Base-by-base conservation (phyloP, 2,888 invertebrate genomes). In the Cyclophora albipunctata region DNA sequence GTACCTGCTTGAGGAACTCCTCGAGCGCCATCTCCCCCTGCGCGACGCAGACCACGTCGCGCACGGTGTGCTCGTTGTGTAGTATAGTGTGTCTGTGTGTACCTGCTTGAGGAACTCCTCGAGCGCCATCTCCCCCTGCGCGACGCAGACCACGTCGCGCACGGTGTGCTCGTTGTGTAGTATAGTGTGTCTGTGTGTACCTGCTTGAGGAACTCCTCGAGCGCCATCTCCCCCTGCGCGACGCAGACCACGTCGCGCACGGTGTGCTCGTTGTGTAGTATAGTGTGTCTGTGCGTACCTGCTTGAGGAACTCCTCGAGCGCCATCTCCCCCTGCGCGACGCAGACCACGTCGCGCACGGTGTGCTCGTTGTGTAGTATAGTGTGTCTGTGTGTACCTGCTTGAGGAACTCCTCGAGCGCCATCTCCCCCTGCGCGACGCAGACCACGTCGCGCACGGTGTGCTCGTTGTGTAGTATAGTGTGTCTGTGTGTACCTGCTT, bases 251-350 rank as follows among this genome's bases (percentile, higher is more conserved):
- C 96, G 71, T 99, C 99, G 73, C 96, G 96, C 45, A 99, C 97
- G 40, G 96, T 93, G 44, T 94, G 90, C 74, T 99, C 99, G 79
- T 99, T 98, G 73, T n/a, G n/a, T n/a, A n/a, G n/a, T n/a, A n/a
- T n/a, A n/a, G n/a, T n/a, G n/a, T n/a, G n/a, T n/a, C n/a, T n/a
- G n/a, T n/a, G n/a, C n/a, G 5, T 43, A 93, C 98, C 91, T 99
- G 99, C 81, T 99, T 98, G 75, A 99, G 91, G 90, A 99, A 99
- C 85, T 99, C 99, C 81, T 99, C 99, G 4, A 99, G 89, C 0
- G 99, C 99, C 97, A 99, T 98, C 90, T 99, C 99, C 65, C 99
- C 99, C 83, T 99, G 99, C 0, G 99, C 99, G 0, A 99, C 96
- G 4, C 96, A 91, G 55, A 99, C 97, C 3, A 99, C 96, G 71